Evolutionary conservation across 2,113 vertebrate species (phyloP).

Genomic region (Daphoenositta chrysoptera): DNA sequence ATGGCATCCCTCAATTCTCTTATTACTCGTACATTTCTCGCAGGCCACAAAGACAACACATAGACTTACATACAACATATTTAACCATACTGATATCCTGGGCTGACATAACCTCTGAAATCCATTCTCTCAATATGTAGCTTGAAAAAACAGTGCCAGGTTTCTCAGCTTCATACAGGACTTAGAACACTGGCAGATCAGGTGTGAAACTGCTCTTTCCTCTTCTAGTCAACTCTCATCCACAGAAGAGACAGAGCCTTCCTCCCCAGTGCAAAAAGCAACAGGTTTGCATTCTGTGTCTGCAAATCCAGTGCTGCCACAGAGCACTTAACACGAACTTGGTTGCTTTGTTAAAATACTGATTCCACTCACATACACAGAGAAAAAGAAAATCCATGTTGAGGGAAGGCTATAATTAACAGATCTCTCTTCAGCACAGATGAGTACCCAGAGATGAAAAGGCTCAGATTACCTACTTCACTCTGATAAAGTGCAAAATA

Average conservation of each 20-base stretch:
- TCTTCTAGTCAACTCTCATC: background rate
- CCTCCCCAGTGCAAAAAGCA: background rate
- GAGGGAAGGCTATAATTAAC: constrained; percentile 50
- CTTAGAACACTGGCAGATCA: background rate
- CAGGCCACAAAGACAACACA: background rate
- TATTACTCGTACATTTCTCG: background rate
- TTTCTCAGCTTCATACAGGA: background rate
- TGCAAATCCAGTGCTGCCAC: background rate
- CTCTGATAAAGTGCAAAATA: constrained; percentile 3
- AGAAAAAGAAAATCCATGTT: constrained; percentile 9
- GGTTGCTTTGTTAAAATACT: background rate
- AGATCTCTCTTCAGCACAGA: constrained; percentile 38
- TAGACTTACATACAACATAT: background rate
- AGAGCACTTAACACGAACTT: background rate
- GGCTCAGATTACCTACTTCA: constrained; percentile 25
- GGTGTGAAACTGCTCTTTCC: background rate
- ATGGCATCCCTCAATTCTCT: background rate
- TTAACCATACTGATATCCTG: background rate
- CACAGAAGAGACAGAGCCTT: background rate
- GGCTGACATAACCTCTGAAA: background rate
- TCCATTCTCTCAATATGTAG: background rate
- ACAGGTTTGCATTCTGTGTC: background rate
- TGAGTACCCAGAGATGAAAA: constrained; percentile 26
- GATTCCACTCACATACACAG: background rate
- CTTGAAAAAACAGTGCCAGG: background rate